Evolutionary conservation across 2,888 invertebrate species (phyloP), one percentile per base, ranked within the genome.

Genomic region (Aphrophora alni): DNA sequence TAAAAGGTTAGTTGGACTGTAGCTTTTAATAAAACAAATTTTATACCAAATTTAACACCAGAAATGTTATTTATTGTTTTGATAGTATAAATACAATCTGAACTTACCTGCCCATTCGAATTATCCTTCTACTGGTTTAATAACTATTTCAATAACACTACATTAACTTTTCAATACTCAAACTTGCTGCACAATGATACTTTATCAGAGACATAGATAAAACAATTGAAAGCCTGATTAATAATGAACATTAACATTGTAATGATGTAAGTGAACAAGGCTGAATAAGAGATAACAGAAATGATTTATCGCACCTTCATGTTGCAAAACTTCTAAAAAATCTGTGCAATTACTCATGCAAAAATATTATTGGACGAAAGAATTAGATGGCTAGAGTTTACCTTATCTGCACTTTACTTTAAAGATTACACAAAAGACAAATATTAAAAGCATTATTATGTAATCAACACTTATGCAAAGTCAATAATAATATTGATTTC

Each of bases 191-290:
- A 44, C 44, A 44, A 59, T 59, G 59, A 59, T 59, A 59, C 21
- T n/a, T 59, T 59, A 59, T 59, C 59, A 59, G 2, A 8, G 21
- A 4, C 21, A 21, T 59, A 59, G 59, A 59, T 59, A 59, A 59
- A 59, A 59, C 59, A 59, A 59, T 59, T 59, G 59, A 59, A 59
- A 59, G 59, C 59, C 59, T 59, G 59, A 59, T 59, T 59, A 59
- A 59, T 59, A 59, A 59, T 8, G 21, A 59, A 59, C 59, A 59
- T 59, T 59, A 59, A 59, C 59, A 21, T n/a, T 59, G 59, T 21
- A 59, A 21, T 59, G 59, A 59, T 21, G 59, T 21, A 59, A 59
- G 21, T 14, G 21, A 2, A 21, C 10, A 59, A 59, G 59, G 0
- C 59, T 21, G 10, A 21, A 44, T 44, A 2, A 59, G 59, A 59